Percentiles rank a stretch among this genome's conserved stretches.
Conservation (phyloP, 2,888 invertebrate genomes). For the Periphyllus acericola region DNA sequence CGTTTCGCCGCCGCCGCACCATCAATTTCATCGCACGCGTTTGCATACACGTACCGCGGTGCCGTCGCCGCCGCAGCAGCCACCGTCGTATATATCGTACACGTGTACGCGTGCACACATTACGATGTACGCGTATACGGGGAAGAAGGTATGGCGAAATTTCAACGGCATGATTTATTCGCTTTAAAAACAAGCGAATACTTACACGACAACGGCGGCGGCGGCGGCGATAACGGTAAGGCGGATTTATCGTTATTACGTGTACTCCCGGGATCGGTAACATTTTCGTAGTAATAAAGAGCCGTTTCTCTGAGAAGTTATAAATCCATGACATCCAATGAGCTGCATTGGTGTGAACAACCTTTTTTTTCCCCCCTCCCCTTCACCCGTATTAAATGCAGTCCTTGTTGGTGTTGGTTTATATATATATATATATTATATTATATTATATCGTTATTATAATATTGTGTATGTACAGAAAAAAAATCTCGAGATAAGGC, state of each 20-base stretch:
- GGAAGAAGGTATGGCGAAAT: slow-evolving; percentile 11
- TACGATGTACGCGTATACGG: background rate
- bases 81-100: background rate
- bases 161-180: slow-evolving; percentile 48
- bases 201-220: background rate
- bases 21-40: slow-evolving; percentile 45
- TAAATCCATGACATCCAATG: too few relatives aligned
- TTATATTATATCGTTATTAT: too few relatives aligned
- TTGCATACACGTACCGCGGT: background rate
- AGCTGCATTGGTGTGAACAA: too few relatives aligned
- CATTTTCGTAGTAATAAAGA: too few relatives aligned
- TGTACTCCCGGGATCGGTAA: background rate
- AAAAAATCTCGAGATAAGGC: too few relatives aligned
- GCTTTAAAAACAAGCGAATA: slow-evolving; percentile 12
- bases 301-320: too few relatives aligned
- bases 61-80: background rate
- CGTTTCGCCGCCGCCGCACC: slow-evolving; percentile 32
- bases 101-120: background rate
- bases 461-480: too few relatives aligned
- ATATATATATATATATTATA: too few relatives aligned
- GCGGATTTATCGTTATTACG: background rate
- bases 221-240: background rate
- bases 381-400: too few relatives aligned
- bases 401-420: too few relatives aligned
- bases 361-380: too few relatives aligned